phyloP scores from a whole-genome alignment of 2,113 vertebrate species.

The Bubalus kerabau region DNA sequence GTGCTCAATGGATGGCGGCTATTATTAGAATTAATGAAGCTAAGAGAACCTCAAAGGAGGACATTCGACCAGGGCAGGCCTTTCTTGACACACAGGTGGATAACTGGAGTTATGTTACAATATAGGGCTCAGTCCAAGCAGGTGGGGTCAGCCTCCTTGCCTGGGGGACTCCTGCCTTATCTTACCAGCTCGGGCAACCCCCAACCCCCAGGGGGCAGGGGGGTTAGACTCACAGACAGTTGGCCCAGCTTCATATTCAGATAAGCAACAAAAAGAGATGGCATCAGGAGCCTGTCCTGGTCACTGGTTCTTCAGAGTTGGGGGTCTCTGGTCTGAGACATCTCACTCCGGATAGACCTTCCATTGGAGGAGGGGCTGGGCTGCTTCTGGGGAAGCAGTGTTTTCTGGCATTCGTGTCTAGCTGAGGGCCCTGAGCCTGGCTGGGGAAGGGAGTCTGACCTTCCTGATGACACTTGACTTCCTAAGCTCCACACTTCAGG shows the following conservation, averaged over 20 bases:
- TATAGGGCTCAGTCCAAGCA: background rate
- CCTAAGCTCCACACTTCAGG: background rate
- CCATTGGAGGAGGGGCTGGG: background rate
- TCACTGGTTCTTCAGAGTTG: background rate
- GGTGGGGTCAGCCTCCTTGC: background rate
- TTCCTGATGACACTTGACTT: background rate
- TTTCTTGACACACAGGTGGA: background rate
- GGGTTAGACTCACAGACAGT: background rate
- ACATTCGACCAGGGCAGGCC: background rate
- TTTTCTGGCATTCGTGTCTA: background rate
- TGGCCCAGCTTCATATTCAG: background rate
- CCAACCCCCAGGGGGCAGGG: rapidly evolving
- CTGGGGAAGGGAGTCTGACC: background rate
- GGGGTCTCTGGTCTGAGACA: background rate
- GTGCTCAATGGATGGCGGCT: background rate
- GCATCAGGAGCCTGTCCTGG: background rate
- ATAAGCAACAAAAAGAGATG: background rate
- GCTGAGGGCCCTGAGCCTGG: background rate
- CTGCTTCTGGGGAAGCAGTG: background rate
- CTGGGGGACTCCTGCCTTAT: background rate
- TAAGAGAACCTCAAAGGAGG: conserved; percentile 36
- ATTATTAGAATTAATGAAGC: conserved; percentile 63
- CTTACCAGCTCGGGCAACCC: background rate
- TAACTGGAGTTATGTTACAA: background rate
- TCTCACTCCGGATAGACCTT: background rate